Evolutionary conservation across 2,888 invertebrate species (phyloP).

Genomic region (Chromoteleia sp.): DNA sequence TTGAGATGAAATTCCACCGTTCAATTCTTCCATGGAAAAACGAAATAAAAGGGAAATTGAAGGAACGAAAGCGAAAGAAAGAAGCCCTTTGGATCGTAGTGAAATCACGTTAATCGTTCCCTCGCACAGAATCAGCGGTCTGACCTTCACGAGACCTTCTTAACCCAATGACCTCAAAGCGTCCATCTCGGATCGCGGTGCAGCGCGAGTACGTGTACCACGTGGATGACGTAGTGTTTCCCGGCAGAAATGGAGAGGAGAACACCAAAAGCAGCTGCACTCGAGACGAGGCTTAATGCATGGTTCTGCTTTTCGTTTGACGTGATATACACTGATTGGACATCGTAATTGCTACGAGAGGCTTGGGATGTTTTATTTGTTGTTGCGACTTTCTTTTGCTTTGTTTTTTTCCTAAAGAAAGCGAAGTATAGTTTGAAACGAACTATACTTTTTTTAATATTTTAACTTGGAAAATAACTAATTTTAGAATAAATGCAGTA

Average conservation of each 20-base stretch:
- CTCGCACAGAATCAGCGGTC: conserved; percentile 25
- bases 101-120: conserved; percentile 62
- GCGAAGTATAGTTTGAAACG: too few species aligned
- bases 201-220: conserved; percentile 25
- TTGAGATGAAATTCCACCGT: conserved; percentile 13
- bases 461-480: too few species aligned
- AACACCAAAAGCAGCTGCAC: conserved; percentile 45
- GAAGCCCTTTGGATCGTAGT: not conserved
- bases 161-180: conserved; percentile 61
- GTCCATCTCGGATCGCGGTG: conserved; percentile 25
- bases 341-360: conserved; percentile 74
- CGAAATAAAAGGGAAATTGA: conserved; percentile 21
- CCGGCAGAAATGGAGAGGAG: conserved; percentile 6
- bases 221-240: conserved; percentile 48
- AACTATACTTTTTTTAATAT: too few species aligned
- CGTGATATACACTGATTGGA: conserved; percentile 75
- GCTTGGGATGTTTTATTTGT: conserved; percentile 22
- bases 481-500: too few species aligned
- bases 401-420: too few species aligned
- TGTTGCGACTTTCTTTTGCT: not conserved
- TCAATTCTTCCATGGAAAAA: conserved; percentile 24
- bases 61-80: conserved; percentile 28
- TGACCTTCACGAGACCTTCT: conserved; percentile 75
- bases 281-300: conserved; percentile 74
- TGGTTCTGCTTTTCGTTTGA: conserved; percentile 74